These are phyloP conservation scores for Setophaga kirtlandii DNA, from an alignment of 2,113 vertebrate species.

Conservation along the genomic window DNA sequence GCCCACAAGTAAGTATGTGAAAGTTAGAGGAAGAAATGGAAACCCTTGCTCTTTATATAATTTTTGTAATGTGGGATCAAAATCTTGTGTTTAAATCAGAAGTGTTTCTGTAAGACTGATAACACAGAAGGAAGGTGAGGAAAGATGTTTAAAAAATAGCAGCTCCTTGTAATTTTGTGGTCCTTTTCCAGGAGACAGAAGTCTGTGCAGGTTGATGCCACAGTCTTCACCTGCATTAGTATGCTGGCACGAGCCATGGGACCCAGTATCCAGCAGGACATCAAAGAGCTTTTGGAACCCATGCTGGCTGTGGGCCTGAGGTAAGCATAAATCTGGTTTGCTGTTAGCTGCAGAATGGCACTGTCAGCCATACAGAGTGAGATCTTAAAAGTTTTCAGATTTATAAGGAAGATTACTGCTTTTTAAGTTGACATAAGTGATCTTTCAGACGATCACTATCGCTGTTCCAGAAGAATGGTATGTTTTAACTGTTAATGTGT, in stretches of 20 bases:
- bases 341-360: neutral
- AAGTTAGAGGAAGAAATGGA: neutral
- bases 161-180: neutral
- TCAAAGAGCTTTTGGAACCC: conserved; percentile 96
- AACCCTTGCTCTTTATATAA: neutral
- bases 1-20: conserved; percentile 90
- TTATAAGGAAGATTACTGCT: neutral
- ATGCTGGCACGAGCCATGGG: conserved; percentile 98
- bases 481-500: neutral
- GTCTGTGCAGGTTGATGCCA: conserved; percentile 95
- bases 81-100: neutral
- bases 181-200: conserved; percentile 88
- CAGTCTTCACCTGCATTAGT: conserved; percentile 97
- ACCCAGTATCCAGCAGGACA: conserved; percentile 94
- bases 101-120: neutral
- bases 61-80: neutral
- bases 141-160: neutral
- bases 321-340: conserved; percentile 49
- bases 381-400: neutral
- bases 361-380: neutral
- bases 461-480: neutral
- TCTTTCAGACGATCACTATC: neutral
- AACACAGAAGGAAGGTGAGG: neutral
- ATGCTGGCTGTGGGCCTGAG: conserved; percentile 98
- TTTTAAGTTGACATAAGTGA: neutral